phyloP scores from a whole-genome alignment of 23 tunicate species.

The Trididemnum nubilum region DNA sequence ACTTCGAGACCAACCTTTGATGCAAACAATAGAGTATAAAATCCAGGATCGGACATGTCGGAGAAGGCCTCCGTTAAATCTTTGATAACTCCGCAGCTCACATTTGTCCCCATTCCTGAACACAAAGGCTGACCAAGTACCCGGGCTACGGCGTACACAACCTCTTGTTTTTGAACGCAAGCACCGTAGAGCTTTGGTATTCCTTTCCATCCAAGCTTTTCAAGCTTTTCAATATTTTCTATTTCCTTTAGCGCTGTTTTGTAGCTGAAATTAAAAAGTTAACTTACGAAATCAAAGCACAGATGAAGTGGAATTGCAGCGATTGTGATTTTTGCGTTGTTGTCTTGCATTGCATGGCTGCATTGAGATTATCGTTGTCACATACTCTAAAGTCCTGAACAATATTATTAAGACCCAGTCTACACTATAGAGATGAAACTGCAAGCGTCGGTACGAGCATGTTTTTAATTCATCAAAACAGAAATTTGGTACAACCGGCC shows the following conservation, averaged over 20 bases:
- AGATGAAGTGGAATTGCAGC: no score
- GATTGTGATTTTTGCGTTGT: no score
- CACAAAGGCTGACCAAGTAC: slow-evolving; percentile 50
- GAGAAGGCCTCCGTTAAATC: neutral
- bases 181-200: slow-evolving; percentile 46
- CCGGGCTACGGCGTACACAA: slow-evolving; percentile 41
- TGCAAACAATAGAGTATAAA: slow-evolving; percentile 28
- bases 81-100: slow-evolving; percentile 40
- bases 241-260: slow-evolving; percentile 39
- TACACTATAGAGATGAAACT: no score
- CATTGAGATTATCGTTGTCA: no score
- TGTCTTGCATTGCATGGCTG: no score
- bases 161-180: slow-evolving; percentile 26
- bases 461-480: no score
- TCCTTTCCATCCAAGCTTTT: slow-evolving; percentile 38
- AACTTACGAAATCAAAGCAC: no score
- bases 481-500: no score
- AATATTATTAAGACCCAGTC: no score
- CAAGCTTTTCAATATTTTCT: slow-evolving; percentile 25
- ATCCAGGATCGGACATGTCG: neutral
- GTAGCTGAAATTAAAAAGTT: neutral
- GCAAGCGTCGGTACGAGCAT: no score
- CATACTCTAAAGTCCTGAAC: no score
- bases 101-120: slow-evolving; percentile 33
- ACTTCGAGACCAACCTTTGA: no score